A percentile compares a stretch with the other conserved stretches of the same genome.
Evolutionary conservation across 2,888 invertebrate species (phyloP).

Genomic region (Cantharis nigra): DNA sequence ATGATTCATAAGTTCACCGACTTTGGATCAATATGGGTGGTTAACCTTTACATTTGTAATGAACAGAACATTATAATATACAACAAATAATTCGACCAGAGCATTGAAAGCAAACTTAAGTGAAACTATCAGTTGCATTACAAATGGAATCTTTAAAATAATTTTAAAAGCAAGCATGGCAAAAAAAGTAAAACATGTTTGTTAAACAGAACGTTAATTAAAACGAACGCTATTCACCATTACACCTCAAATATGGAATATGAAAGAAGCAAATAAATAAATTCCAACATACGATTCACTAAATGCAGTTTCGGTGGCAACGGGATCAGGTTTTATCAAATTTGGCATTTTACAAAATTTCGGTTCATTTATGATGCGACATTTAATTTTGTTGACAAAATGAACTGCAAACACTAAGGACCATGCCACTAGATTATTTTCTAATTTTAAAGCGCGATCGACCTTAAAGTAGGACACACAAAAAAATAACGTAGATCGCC

Average conservation of each 20-base stretch:
- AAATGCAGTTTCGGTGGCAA: slow-evolving; percentile 1
- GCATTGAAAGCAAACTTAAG: background rate
- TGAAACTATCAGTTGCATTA: background rate
- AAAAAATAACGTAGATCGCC: background rate
- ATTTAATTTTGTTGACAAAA: slow-evolving; percentile 9
- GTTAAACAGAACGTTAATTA: background rate
- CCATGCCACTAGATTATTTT: background rate
- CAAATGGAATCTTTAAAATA: background rate
- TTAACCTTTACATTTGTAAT: background rate
- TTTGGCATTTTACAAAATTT: slow-evolving; percentile 7
- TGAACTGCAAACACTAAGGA: background rate
- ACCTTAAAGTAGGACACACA: background rate
- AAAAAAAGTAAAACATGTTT: background rate
- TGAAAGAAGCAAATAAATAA: background rate
- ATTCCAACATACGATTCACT: slow-evolving; percentile 10
- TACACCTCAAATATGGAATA: background rate
- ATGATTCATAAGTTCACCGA: background rate
- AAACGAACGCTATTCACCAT: background rate
- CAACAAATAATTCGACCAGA: background rate
- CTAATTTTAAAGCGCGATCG: background rate
- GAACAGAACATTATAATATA: background rate
- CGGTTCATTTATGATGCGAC: background rate
- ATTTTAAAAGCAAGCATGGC: background rate
- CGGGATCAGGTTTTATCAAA: background rate
- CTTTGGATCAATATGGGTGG: background rate